These are phyloP conservation scores for Drosophila dunni DNA, from an alignment of 1,140 invertebrate genomes.

Conservation along the genomic window DNA sequence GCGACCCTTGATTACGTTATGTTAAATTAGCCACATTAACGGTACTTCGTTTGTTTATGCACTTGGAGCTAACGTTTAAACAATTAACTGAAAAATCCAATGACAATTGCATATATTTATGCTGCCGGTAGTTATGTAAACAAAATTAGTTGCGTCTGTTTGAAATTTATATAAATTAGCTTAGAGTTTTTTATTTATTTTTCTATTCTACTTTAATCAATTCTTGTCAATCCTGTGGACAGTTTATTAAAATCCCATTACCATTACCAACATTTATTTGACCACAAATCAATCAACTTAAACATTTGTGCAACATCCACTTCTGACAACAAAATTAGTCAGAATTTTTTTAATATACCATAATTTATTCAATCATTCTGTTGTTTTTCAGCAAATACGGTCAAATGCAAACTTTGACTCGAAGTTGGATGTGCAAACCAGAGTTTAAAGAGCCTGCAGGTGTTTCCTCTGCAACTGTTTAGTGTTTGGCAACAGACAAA, in stretches of 20 bases:
- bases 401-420: slow-evolving; percentile 11
- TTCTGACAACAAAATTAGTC: slow-evolving; percentile 13
- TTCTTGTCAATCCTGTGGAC: background rate
- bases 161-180: background rate
- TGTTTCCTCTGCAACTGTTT: slow-evolving; percentile 5
- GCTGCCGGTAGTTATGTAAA: slow-evolving; percentile 33
- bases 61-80: slow-evolving; percentile 11
- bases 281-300: slow-evolving; percentile 9
- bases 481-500: slow-evolving; percentile 17
- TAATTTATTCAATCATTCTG: background rate
- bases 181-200: background rate
- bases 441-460: slow-evolving; percentile 26
- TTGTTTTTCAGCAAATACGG: slow-evolving; percentile 7
- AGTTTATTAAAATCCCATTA: background rate
- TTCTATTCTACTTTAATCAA: background rate
- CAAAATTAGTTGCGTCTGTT: slow-evolving; percentile 21
- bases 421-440: background rate
- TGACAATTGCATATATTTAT: slow-evolving; percentile 13
- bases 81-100: slow-evolving; percentile 33
- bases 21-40: slow-evolving; percentile 56
- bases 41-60: slow-evolving; percentile 41
- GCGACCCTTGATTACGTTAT: slow-evolving; percentile 51
- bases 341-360: slow-evolving; percentile 16
- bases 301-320: background rate
- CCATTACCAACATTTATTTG: slow-evolving; percentile 1